Base-by-base conservation (phyloP, 1,140 invertebrate genomes). In the Drosophila littoralis region DNA sequence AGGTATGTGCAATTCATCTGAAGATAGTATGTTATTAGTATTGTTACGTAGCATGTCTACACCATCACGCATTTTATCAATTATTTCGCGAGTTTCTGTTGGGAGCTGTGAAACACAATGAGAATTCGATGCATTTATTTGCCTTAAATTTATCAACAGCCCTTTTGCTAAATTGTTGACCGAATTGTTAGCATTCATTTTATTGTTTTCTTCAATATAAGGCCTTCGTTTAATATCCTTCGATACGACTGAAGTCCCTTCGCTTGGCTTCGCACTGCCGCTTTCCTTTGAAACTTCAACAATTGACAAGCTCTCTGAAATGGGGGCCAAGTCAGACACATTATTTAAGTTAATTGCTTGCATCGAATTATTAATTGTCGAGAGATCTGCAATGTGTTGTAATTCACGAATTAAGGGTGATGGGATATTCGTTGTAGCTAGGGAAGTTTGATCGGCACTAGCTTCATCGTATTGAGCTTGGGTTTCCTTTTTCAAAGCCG, bases 231-330 rank as follows among this genome's bases (percentile, higher is more conserved):
- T 88, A 1, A 68, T 67, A 22, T 83, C 63, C 8, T 57, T 71
- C 1, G 48, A 59, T 4, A 63, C 43, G 5, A 36, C 51, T 0
- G 48, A 40, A 13, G 63, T 68, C 1, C 55, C 40, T 7, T 80
- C 84, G 1, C 58, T 22, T 9, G 72, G 17, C 9, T 65, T 60
- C 1, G 33, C 69, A 38, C 64, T 61, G 46, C 58, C 69, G 51
- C 66, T 77, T 15, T 82, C 78, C 8, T 82, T 79, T 3, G 82
- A 70, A 32, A 91, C 76, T 54, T 94, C 95, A 32, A 95, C 95
- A 10, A 97, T 93, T 0, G 96, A 94, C 7, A 97, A 92, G 63
- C 95, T 96, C 92, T 97, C 97, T 9, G 97, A 96, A 85, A 97
- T 97, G 28, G 96, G 97, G 1, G 96, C 96, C 58, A 97, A 93